Conservation (phyloP, 2,113 vertebrate genomes). For the Heloderma charlesbogerti region DNA sequence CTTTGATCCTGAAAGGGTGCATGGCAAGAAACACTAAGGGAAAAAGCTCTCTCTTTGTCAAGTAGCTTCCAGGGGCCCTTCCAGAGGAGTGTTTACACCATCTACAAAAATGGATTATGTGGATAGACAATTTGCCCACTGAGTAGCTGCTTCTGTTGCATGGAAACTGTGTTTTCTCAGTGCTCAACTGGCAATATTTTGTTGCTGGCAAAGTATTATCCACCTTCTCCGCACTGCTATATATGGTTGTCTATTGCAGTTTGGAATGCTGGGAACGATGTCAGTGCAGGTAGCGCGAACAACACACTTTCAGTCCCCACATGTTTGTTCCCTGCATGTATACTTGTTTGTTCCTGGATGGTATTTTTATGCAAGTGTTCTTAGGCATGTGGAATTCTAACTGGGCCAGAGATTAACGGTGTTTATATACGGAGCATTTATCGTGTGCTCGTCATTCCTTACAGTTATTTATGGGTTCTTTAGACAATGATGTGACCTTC, state of each 20-base stretch:
- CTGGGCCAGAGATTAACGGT: neutral
- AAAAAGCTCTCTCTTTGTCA: neutral
- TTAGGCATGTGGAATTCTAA: neutral
- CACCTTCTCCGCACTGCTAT: too few species aligned
- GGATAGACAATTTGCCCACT: neutral
- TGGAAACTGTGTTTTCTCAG: neutral
- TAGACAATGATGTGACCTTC: too few species aligned
- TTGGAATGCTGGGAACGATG: neutral
- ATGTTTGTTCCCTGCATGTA: too few species aligned
- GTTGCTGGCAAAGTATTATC: neutral
- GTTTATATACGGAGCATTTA: too few species aligned
- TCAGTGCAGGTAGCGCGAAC: neutral
- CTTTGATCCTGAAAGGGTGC: too few species aligned
- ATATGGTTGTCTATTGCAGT: neutral
- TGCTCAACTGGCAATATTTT: neutral
- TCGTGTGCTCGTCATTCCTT: too few species aligned
- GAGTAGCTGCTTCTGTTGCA: neutral
- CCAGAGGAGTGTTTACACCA: neutral
- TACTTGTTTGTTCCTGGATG: neutral
- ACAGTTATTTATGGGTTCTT: too few species aligned
- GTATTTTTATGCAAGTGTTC: neutral
- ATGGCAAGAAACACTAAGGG: neutral
- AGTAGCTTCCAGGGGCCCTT: neutral
- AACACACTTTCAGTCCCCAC: neutral
- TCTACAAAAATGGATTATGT: too few species aligned